Evolutionary conservation across 2,888 invertebrate genomes (phyloP).

Genomic region (Hydroisotoma schaefferi): DNA sequence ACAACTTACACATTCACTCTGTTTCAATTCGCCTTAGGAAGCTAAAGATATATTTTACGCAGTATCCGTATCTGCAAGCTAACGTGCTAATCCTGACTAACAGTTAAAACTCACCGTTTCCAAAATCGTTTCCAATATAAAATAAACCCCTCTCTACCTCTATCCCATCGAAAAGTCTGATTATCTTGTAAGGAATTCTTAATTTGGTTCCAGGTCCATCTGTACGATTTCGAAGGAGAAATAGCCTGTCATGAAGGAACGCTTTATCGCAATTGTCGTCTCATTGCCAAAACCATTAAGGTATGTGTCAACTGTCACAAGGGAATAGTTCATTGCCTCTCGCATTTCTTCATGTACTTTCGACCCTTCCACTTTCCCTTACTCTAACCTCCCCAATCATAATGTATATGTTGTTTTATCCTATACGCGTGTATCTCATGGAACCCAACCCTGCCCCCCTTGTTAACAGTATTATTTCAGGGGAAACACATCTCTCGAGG

Average conservation of each 20-base stretch:
- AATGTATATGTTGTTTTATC: not conserved
- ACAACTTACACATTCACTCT: too few relatives aligned
- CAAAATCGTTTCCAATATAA: too few relatives aligned
- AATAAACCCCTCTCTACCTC: too few relatives aligned
- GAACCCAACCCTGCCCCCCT: not conserved
- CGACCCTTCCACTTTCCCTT: conserved; percentile 6
- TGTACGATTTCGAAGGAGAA: conserved; percentile 49
- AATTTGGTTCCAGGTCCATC: conserved; percentile 40
- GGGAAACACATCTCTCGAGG: not conserved
- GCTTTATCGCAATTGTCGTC: conserved; percentile 47
- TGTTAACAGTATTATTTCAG: too few relatives aligned
- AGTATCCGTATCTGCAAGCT: too few relatives aligned
- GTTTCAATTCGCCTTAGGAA: too few relatives aligned
- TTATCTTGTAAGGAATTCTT: conserved; percentile 13
- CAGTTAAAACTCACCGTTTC: too few relatives aligned
- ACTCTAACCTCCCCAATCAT: not conserved
- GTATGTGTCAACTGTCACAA: conserved; percentile 33
- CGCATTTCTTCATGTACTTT: conserved; percentile 1
- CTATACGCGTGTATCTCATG: not conserved
- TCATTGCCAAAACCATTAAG: conserved; percentile 49
- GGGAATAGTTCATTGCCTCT: conserved; percentile 19
- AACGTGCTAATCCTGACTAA: too few relatives aligned
- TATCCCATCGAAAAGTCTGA: too few relatives aligned
- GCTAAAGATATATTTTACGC: too few relatives aligned
- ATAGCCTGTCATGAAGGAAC: conserved; percentile 46